Evolutionary conservation across 2,113 vertebrate genomes (phyloP), one percentile per base, ranked within the genome.

Genomic region (Edolisoma coerulescens): DNA sequence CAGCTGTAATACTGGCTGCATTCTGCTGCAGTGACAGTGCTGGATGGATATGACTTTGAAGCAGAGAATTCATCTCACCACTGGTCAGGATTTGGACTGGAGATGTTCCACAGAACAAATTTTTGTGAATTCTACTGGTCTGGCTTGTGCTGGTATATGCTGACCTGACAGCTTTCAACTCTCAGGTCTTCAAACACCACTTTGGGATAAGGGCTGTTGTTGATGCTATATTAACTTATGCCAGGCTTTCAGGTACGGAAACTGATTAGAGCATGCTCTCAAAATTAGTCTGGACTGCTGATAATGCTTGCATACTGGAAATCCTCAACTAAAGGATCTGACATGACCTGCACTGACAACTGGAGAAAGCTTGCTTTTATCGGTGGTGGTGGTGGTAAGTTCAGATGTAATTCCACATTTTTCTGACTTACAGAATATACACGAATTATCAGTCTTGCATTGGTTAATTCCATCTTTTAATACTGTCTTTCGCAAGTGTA

Each of bases 1-100:
- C 13, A 26, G 26, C 16, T 42, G 0, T 33, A 68, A 16, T n/a
- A 27, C 4, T 0, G 2, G 6, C 16, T 6, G 6, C 18, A 3
- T 41, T 54, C 47, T 75, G 44, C 56, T 80, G 33, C 63, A 67
- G 18, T 16, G 54, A 27, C 23, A 9, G 8, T 53, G 30, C n/a
- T 78, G 59, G 23, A 30, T 16, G 11, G 39, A 35, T 39, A 17
- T 65, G 39, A 52, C 83, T 83, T 61, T 59, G 35, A 67, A 86
- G n/a, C 33, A 54, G 63, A 61, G 52, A 69, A 45, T 69, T 81
- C 23, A 24, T 61, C 42, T 84, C 11, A 2, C 23, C 0, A 1
- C 30, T 84, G 37, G 8, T 67, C 21, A 13, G 53, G 28, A 35
- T 22, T 49, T 39, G 45, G 32, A 5, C 42, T 56, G 60, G 60